These are phyloP conservation scores for Timandra comae DNA, from an alignment of 2,888 invertebrate genomes.

Conservation along the genomic window DNA sequence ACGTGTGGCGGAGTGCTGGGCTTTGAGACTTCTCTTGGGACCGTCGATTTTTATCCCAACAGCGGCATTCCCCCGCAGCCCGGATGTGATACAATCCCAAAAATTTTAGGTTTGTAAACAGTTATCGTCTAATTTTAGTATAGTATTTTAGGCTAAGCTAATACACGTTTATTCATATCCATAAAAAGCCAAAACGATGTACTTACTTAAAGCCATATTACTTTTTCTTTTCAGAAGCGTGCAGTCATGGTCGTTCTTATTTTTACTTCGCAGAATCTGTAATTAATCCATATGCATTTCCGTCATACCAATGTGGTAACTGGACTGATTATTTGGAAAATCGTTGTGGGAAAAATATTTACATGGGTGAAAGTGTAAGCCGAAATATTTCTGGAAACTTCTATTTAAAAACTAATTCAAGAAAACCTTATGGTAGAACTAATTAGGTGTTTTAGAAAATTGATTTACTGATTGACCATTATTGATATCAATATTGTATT, in stretches of 20 bases:
- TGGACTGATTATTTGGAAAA: conserved; percentile 47
- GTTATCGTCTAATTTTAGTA: neutral
- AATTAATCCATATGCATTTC: conserved; percentile 63
- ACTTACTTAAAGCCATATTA: no score
- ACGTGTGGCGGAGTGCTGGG: conserved; percentile 83
- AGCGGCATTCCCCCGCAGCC: conserved; percentile 81
- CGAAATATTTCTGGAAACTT: conserved; percentile 67
- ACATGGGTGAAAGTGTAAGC: conserved; percentile 74
- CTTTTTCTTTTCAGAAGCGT: conserved; percentile 72
- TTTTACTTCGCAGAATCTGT: conserved; percentile 80
- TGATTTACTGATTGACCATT: no score
- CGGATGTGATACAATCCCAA: conserved; percentile 73
- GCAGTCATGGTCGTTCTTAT: conserved; percentile 81
- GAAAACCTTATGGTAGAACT: conserved; percentile 65
- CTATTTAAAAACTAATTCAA: conserved; percentile 75
- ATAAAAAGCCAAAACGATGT: neutral
- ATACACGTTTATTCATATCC: no score
- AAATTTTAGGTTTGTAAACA: conserved; percentile 32
- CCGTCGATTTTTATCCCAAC: conserved; percentile 83
- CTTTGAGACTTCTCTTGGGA: conserved; percentile 77
- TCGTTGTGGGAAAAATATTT: conserved; percentile 34
- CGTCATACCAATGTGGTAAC: conserved; percentile 67
- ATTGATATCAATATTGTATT: no score
- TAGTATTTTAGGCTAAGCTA: no score
- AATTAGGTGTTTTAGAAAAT: no score